Evolutionary conservation across 2,113 vertebrate genomes (phyloP).

Genomic region (Pycnonotus jocosus): DNA sequence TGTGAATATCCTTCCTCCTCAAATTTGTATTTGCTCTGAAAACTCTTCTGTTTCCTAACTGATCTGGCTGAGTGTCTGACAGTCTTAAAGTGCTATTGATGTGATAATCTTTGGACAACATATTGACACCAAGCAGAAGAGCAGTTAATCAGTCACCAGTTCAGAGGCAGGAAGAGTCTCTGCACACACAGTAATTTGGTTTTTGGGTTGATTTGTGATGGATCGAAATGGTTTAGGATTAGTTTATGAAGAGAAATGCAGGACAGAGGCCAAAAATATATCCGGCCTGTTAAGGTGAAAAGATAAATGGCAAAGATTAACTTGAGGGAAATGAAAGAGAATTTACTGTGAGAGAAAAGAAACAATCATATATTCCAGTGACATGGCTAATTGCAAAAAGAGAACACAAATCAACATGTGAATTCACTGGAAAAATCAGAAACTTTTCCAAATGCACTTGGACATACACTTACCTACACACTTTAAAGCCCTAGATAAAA

Average conservation of each 20-base stretch:
- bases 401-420: not conserved
- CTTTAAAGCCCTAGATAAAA: not conserved
- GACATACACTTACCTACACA: not conserved
- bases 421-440: not conserved
- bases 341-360: not conserved
- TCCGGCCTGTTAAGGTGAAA: not conserved
- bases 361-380: not conserved
- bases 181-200: not conserved
- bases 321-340: not conserved
- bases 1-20: not conserved
- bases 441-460: not conserved
- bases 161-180: not conserved
- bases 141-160: not conserved
- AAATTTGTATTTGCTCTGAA: not conserved
- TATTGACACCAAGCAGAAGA: not conserved
- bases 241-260: not conserved
- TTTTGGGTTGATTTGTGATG: not conserved
- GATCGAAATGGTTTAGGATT: not conserved
- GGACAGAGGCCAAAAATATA: not conserved
- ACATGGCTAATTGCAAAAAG: not conserved
- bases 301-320: not conserved
- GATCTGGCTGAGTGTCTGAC: not conserved
- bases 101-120: not conserved
- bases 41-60: not conserved
- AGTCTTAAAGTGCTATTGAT: not conserved